These are phyloP conservation scores for Cataglyphis albicans DNA, from an alignment of 2,888 invertebrate genomes.

Conservation along the genomic window DNA sequence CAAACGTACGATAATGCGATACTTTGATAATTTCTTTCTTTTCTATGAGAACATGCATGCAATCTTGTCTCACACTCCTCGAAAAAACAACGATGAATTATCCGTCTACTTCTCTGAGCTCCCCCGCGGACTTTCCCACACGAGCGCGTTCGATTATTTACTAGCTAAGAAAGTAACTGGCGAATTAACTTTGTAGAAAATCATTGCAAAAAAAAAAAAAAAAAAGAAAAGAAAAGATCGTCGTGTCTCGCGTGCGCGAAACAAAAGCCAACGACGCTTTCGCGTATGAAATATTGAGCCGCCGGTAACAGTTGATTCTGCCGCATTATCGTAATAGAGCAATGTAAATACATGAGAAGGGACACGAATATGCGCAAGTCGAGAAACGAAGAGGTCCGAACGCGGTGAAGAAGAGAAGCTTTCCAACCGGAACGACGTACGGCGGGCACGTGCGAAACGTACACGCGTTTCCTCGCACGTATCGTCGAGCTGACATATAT, in stretches of 20 bases:
- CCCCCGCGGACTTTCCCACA: slow-evolving; percentile 17
- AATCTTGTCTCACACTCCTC: not conserved
- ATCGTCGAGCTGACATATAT: slow-evolving; percentile 26
- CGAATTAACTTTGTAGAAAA: slow-evolving; percentile 39
- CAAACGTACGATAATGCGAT: not conserved
- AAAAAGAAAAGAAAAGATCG: not conserved
- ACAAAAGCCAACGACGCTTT: not conserved
- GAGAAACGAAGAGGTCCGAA: slow-evolving; percentile 55
- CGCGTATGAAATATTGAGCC: slow-evolving; percentile 41
- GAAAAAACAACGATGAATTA: slow-evolving; percentile 8
- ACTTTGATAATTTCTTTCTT: not conserved
- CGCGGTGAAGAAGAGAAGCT: slow-evolving; percentile 49
- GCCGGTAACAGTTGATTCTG: slow-evolving; percentile 44
- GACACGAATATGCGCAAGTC: slow-evolving; percentile 34
- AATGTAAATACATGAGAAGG: slow-evolving; percentile 50
- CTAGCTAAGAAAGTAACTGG: not conserved
- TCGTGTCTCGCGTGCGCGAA: slow-evolving; percentile 8
- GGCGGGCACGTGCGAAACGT: slow-evolving; percentile 73
- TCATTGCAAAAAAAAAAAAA: not conserved
- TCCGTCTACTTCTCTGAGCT: not conserved
- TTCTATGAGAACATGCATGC: not conserved
- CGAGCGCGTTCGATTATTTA: slow-evolving; percentile 23
- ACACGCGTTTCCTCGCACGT: slow-evolving; percentile 74
- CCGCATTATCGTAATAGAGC: slow-evolving; percentile 47
- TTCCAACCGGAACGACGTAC: slow-evolving; percentile 70